phyloP scores from a whole-genome alignment of 2,888 invertebrate species.

The Dione juno region DNA sequence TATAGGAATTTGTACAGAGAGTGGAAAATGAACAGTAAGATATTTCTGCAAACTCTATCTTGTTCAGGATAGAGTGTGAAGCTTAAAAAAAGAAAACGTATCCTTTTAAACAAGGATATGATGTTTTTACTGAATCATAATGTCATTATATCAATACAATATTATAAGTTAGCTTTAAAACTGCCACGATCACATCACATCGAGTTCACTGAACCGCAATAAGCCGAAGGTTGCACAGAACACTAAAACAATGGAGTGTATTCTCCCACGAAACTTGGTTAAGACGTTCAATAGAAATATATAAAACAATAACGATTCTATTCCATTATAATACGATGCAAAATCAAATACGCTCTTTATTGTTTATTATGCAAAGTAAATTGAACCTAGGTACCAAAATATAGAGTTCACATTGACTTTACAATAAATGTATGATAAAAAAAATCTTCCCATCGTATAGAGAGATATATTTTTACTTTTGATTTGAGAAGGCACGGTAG shows the following conservation, averaged over 20 bases:
- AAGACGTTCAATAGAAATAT: slow-evolving; percentile 46
- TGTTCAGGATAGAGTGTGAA: too few species aligned
- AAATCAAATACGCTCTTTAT: slow-evolving; percentile 18
- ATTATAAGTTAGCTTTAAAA: neutral
- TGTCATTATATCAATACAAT: neutral
- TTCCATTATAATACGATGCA: slow-evolving; percentile 9
- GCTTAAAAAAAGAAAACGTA: too few species aligned
- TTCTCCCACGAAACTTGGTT: slow-evolving; percentile 66
- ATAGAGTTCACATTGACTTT: neutral
- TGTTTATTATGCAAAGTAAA: neutral
- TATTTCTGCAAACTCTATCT: too few species aligned
- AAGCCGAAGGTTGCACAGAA: slow-evolving; percentile 66
- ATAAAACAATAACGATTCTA: slow-evolving; percentile 24
- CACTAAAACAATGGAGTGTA: slow-evolving; percentile 64
- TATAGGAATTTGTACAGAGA: too few species aligned
- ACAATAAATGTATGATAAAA: neutral
- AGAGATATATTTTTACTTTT: slow-evolving; percentile 31
- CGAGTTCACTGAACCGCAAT: slow-evolving; percentile 64
- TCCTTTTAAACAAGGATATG: too few species aligned
- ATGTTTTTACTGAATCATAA: neutral
- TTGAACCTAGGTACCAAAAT: neutral
- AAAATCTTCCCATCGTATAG: slow-evolving; percentile 25
- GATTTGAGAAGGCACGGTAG: slow-evolving; percentile 24
- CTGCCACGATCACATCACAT: slow-evolving; percentile 8
- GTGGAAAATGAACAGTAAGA: too few species aligned